Evolutionary conservation across 2,797 vertebrate genomes (phyloP).

Genomic region (Trachurus trachurus): DNA sequence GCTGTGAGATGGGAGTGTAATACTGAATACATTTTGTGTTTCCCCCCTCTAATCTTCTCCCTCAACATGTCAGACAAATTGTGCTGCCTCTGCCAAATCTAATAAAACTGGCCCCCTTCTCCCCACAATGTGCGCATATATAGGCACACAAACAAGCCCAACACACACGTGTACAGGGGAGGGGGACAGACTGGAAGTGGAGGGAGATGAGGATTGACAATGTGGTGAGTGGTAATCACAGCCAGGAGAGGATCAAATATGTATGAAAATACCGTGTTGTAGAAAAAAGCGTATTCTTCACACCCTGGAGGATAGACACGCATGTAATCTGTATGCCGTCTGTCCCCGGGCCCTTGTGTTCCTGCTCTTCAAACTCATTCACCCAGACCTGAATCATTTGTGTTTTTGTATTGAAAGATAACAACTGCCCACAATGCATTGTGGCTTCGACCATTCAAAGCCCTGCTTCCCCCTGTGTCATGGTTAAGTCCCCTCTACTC

Average conservation of each 20-base stretch:
- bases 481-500: slow-evolving; percentile 48
- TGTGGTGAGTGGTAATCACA: slow-evolving; percentile 74
- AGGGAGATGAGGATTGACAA: slow-evolving; percentile 75
- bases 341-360: slow-evolving; percentile 56
- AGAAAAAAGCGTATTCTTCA: slow-evolving; percentile 45
- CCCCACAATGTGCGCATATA: slow-evolving; percentile 37
- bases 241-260: slow-evolving; percentile 80
- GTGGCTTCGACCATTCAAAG: slow-evolving; percentile 54
- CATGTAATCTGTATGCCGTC: slow-evolving; percentile 69
- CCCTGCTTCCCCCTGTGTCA: slow-evolving; percentile 46
- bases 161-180: slow-evolving; percentile 28
- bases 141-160: slow-evolving; percentile 29
- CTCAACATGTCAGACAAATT: slow-evolving; percentile 85
- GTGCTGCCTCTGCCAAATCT: slow-evolving; percentile 83
- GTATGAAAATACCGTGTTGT: slow-evolving; percentile 72
- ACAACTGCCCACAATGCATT: slow-evolving; percentile 65
- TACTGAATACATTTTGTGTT: slow-evolving; percentile 83
- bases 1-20: slow-evolving; percentile 83
- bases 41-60: slow-evolving; percentile 82
- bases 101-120: slow-evolving; percentile 72
- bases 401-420: slow-evolving; percentile 75
- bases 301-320: slow-evolving; percentile 58
- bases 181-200: slow-evolving; percentile 41
- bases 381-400: slow-evolving; percentile 69
- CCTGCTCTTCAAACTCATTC: slow-evolving; percentile 76